phyloP scores from a whole-genome alignment of 2,888 invertebrate species.

The Oxytorus armatus region DNA sequence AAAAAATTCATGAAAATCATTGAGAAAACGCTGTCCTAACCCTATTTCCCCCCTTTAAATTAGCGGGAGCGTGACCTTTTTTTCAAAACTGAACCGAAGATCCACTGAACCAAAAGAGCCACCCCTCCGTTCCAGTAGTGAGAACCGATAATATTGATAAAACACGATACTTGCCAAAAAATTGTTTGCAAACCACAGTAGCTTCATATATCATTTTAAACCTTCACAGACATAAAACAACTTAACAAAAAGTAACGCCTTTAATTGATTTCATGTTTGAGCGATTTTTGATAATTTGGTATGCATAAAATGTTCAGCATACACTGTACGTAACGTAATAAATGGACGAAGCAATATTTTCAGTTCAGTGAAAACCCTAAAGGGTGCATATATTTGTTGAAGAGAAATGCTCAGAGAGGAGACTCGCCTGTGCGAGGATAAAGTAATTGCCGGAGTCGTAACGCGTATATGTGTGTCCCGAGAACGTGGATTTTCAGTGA shows the following conservation, averaged over 20 bases:
- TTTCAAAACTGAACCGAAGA: no score
- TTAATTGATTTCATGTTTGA: not conserved
- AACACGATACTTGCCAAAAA: no score
- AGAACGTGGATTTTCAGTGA: constrained; percentile 50
- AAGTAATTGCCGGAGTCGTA: constrained; percentile 58
- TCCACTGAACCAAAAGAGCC: no score
- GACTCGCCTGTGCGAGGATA: constrained; percentile 49
- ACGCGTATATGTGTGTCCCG: constrained; percentile 47
- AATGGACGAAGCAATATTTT: constrained; percentile 16
- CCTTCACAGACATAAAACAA: no score
- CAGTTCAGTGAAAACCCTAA: not conserved
- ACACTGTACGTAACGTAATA: not conserved
- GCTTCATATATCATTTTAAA: no score
- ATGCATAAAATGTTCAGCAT: not conserved
- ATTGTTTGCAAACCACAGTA: no score
- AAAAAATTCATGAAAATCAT: no score
- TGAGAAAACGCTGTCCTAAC: no score
- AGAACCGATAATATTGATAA: no score
- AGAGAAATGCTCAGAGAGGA: constrained; percentile 19
- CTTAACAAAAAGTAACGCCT: not conserved
- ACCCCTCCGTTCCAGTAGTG: no score
- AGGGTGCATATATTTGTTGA: constrained; percentile 31
- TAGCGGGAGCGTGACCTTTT: no score
- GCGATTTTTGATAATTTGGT: not conserved
- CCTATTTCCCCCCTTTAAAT: no score